These are phyloP conservation scores for Melanerpes formicivorus DNA, from an alignment of 2,113 vertebrate species.

Conservation along the genomic window DNA sequence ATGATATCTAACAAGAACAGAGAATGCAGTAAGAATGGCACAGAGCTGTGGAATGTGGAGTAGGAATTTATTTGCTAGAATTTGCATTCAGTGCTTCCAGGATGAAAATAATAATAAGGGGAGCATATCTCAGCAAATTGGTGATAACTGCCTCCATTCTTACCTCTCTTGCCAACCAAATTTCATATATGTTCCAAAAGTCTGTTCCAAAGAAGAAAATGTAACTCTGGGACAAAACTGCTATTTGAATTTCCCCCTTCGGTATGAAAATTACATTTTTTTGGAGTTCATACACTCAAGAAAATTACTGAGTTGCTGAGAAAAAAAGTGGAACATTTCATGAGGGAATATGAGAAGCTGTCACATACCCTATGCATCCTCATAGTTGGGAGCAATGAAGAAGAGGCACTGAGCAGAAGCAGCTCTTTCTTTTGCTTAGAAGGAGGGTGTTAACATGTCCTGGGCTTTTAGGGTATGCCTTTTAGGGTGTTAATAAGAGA, in stretches of 20 bases:
- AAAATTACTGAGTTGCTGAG: background rate
- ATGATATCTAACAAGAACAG: background rate
- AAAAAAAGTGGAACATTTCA: background rate
- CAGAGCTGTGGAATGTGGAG: background rate
- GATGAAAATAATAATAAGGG: background rate
- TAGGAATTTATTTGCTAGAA: background rate
- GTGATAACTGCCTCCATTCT: accelerated
- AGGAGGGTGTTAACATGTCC: background rate
- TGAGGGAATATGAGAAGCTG: background rate
- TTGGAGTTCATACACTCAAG: background rate
- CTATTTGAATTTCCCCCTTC: background rate
- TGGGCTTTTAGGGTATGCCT: background rate
- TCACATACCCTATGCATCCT: background rate
- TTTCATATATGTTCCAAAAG: background rate
- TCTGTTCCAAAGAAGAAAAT: background rate
- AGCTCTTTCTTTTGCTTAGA: background rate
- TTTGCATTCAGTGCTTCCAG: background rate
- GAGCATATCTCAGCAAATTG: background rate
- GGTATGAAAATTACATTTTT: background rate
- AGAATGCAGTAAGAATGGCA: background rate
- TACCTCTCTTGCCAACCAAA: background rate
- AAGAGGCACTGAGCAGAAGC: background rate
- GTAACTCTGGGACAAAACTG: background rate
- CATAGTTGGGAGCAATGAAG: background rate
- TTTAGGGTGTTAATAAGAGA: background rate